Conservation (phyloP, 2,797 vertebrate species). For the Myotis findleyi region DNA sequence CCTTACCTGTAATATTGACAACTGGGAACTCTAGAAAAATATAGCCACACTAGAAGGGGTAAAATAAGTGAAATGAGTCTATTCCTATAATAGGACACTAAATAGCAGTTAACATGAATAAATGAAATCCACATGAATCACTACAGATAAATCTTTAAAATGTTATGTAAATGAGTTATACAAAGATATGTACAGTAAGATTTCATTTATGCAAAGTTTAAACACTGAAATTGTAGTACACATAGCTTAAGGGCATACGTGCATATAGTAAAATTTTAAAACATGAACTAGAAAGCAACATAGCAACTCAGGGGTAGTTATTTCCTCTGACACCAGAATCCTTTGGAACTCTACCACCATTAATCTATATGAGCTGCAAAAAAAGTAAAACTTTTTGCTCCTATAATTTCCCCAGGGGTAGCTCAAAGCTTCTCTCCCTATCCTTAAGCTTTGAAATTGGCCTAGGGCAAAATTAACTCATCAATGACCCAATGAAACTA, state of each 20-base stretch:
- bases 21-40: background rate
- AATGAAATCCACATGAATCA: constrained; percentile 18
- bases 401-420: background rate
- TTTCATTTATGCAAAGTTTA: background rate
- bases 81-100: background rate
- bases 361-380: background rate
- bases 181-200: background rate
- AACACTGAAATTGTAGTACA: background rate
- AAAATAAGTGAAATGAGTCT: background rate
- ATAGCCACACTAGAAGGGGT: background rate
- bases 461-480: constrained; percentile 21
- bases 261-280: background rate
- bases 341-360: background rate
- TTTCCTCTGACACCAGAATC: background rate
- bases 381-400: background rate
- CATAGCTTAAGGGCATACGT: background rate
- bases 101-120: background rate
- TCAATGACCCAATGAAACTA: background rate
- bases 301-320: background rate
- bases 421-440: background rate
- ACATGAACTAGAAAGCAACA: background rate
- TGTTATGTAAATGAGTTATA: background rate
- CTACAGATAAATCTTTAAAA: background rate
- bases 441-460: background rate
- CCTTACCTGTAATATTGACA: background rate